phyloP scores from a whole-genome alignment of 2,797 vertebrate genomes.

The Esox masquinongy region DNA sequence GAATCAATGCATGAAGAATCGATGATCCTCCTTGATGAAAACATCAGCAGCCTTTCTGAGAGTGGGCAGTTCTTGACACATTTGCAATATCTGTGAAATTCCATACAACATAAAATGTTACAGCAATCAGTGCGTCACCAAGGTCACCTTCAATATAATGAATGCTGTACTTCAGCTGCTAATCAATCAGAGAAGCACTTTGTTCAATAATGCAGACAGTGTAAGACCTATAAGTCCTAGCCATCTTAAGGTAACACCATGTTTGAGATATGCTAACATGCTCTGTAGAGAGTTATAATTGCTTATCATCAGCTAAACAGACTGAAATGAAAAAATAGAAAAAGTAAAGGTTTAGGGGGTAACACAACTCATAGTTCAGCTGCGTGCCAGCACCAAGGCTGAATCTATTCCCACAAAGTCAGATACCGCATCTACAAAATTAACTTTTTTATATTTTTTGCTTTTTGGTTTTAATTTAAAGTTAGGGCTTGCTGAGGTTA shows the following conservation, averaged over 20 bases:
- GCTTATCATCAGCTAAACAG: conserved; percentile 15
- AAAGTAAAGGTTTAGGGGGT: conserved; percentile 8
- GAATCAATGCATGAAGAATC: neutral
- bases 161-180: conserved; percentile 8
- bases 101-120: neutral
- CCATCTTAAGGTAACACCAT: conserved; percentile 5
- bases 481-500: too few relatives aligned
- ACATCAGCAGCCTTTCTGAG: neutral
- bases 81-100: too few relatives aligned
- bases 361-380: conserved; percentile 5
- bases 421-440: too few relatives aligned
- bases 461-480: too few relatives aligned
- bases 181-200: conserved; percentile 14
- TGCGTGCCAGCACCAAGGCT: neutral
- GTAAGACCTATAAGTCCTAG: neutral
- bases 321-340: conserved; percentile 1
- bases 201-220: conserved; percentile 16
- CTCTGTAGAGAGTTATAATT: conserved; percentile 18
- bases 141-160: conserved; percentile 24
- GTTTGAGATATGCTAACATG: conserved; percentile 13
- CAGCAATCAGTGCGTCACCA: neutral
- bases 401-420: too few relatives aligned
- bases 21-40: neutral
- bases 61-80: neutral
- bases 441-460: too few relatives aligned